Evolutionary conservation across 2,888 invertebrate genomes (phyloP), one percentile per base, ranked within the genome.

Genomic region (Andrena minutula): DNA sequence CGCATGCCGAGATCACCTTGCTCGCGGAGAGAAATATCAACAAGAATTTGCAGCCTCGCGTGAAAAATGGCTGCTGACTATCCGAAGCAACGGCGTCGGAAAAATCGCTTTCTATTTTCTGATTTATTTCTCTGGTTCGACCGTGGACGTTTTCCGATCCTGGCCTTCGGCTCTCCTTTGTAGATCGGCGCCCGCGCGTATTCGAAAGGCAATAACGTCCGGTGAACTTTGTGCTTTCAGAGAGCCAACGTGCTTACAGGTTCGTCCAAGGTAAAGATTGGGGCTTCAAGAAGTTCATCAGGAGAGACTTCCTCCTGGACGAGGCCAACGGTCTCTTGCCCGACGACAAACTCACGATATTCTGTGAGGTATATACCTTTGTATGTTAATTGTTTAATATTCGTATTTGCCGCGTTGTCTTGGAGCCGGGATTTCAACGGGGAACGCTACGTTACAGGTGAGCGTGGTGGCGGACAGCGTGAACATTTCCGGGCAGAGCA

Each of bases 251-350:
- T 94, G 99, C 99, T 86, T 99, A 99, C 95, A 97, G 99, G 95
- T 99, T 99, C 95, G 99, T 99, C 84, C 99, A 99, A 95, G 99
- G 99, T 91, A 99, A 99, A 95, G 99, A 99, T 95, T 99, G 99
- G 99, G 99, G 99, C 80, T 99, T 99, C 95, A 99, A 99, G 95
- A 99, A 99, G 95, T 99, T 99, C 94, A 99, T 99, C 89, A 96
- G 99, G 93, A 96, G 99, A 95, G 99, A 99, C 95, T 99, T 99
- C 95, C 96, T 99, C 86, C 95, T 99, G 94, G 99, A 99, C 94
- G 99, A 99, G 95, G 98, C 98, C 82, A 99, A 99, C 94, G 99
- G 99, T 90, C 96, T 99, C 64, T 95, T 99, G 91, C 99, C 99
- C 23, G 99, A 99, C 94, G 99, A 99, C 94, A 99, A 99, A 95